Conservation (phyloP, 2,113 vertebrate genomes). For the Cyanistes caeruleus region DNA sequence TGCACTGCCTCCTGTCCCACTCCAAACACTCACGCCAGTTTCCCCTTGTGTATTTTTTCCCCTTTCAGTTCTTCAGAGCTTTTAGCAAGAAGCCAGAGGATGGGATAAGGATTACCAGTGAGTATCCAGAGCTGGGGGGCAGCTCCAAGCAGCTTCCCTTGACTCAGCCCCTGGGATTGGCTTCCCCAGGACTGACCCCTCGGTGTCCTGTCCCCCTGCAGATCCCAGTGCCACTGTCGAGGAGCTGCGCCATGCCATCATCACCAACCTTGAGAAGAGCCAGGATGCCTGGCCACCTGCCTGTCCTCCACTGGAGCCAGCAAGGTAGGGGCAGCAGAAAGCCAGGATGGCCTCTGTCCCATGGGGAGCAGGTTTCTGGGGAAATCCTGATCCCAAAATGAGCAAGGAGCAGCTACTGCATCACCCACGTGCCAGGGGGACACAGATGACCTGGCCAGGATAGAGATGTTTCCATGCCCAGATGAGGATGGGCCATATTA, state of each 20-base stretch:
- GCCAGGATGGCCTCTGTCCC: background rate
- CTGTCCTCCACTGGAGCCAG: conserved; percentile 85
- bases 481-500: background rate
- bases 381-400: background rate
- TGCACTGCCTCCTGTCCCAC: background rate
- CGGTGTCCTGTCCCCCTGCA: background rate
- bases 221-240: conserved; percentile 40
- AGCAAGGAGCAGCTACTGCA: background rate
- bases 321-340: conserved; percentile 68
- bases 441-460: background rate
- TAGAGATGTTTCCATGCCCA: accelerated
- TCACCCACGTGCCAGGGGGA: accelerated
- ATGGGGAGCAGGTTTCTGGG: background rate
- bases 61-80: conserved; percentile 86
- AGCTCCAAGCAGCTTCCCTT: background rate
- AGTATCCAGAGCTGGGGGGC: background rate
- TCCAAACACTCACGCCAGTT: background rate
- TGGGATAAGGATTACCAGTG: conserved; percentile 77
- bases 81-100: conserved; percentile 74
- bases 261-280: conserved; percentile 81
- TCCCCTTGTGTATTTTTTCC: background rate
- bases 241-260: conserved; percentile 77
- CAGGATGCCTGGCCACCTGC: conserved; percentile 79
- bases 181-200: background rate
- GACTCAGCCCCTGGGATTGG: accelerated